Conservation (phyloP, 2,113 vertebrate genomes). For the Scytalopus superciliaris region DNA sequence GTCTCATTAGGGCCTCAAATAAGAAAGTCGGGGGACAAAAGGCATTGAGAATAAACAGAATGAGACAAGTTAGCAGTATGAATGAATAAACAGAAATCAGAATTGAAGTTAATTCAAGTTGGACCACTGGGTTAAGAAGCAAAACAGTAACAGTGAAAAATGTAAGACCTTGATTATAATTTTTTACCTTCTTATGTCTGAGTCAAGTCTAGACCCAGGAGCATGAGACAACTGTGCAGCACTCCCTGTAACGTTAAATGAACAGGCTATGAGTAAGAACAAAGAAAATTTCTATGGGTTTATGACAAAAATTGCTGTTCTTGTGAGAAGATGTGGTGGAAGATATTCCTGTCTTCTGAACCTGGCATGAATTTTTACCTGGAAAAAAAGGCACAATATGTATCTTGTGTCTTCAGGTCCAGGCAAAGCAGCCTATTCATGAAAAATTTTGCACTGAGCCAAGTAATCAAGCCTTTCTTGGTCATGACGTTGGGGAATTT, state of each 20-base stretch:
- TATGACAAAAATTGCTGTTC: background rate
- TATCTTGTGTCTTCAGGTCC: background rate
- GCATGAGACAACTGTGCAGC: background rate
- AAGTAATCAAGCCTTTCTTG: background rate
- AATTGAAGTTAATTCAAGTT: background rate
- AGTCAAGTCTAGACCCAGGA: background rate
- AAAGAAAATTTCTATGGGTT: background rate
- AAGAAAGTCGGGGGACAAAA: background rate
- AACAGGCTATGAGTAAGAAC: background rate
- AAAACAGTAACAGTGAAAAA: background rate
- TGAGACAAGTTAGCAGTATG: background rate
- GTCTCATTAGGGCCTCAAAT: background rate
- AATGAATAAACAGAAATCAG: background rate
- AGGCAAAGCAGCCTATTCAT: background rate
- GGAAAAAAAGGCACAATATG: background rate
- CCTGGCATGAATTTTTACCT: background rate
- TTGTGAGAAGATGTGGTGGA: fast-evolving
- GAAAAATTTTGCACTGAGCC: background rate
- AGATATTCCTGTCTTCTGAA: background rate
- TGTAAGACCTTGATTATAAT: background rate
- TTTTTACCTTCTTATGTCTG: background rate
- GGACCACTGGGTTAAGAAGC: background rate
- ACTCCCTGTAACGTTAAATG: background rate
- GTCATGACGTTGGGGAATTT: background rate
- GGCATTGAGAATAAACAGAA: background rate